Evolutionary conservation across 2,888 invertebrate species (phyloP), one percentile per base, ranked within the genome.

Genomic region (Agonopterix alstromeriana): DNA sequence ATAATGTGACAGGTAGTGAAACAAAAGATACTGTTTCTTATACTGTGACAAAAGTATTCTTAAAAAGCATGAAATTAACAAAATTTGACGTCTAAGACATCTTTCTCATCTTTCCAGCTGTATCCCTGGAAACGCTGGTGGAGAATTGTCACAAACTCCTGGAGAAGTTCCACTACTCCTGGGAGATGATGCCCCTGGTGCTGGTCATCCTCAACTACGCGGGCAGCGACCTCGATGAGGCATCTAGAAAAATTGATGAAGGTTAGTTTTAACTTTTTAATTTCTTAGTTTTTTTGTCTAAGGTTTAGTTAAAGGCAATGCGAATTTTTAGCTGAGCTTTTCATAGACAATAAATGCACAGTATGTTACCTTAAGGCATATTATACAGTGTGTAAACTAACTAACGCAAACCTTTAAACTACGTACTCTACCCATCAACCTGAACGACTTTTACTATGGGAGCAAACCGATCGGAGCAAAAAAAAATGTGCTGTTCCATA

Each of bases 101-200:
- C 60, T 49, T 63, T 46, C 47, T 58, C 38, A 38, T 77, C 55
- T 67, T 73, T 70, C 0, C 84, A 85, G 82, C 84, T 60, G 84
- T 82, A 48, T 78, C 84, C 48, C 60, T 87, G 46, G 89, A 89
- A 53, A 78, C 92, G 48, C 78, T 93, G 63, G 86, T 94, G 70
- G 93, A 94, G 66, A 93, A 93, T 79, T 94, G 94, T 72, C 92
- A 93, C 65, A 94, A 93, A 71, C 87, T 94, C 50, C 83, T 93
- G 75, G 93, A 94, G 72, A 92, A 92, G 81, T 94, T 94, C 85
- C 91, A 92, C 70, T 94, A 94, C 76, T 93, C 94, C 3, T 94
- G 93, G 93, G 94, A 94, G 74, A 93, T 94, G 92, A 92, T 95
- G 92, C 94, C 94, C 12, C 79, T 95, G 40, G 93, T 94, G 87